Base-by-base conservation (phyloP, 1,140 invertebrate genomes). In the Drosophila tropicalis region DNA sequence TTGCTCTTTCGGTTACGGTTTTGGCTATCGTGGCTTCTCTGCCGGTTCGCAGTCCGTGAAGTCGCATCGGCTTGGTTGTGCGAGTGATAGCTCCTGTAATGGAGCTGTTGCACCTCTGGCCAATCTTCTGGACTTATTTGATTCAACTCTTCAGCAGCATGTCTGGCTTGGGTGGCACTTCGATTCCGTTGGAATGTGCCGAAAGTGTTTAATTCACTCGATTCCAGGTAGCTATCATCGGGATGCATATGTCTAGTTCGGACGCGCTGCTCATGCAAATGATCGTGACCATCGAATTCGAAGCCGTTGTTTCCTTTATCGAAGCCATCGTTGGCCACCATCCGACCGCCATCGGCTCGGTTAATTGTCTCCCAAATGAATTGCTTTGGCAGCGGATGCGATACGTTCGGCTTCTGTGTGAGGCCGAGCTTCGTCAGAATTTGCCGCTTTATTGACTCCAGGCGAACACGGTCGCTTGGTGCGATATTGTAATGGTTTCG, bases 381-480 rank as follows among this genome's bases (percentile, higher is more conserved):
- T 63, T 96, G 94, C 65, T 94, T 93, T 0, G 95, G 95, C 61
- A 95, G 91, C 9, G 94, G 94, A 55, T 94, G 92, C 5, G 95
- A 96, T 17, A 96, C 94, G 81, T 96, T 96, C 17, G 96, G 96
- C 66, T 94, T 94, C 9, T 92, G 91, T 44, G 93, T 93, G 15
- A 96, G 92, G 5, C 96, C 96, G 64, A 96, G 93, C 90, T 96
- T 96, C 6, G 94, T 94, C 12, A 96, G 92, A 70, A 96, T 96
- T 91, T 96, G 96, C 55, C 94, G 94, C 85, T 96, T 96, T 76
- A 96, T 96, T 1, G 95, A 95, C 83, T 96, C 96, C 32, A 96
- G 92, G 56, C 96, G 93, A 22, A 95, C 91, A 19, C 93, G 93
- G 72, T 96, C 95, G 56, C 76, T 91, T 29, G 73, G 76, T 58